These are phyloP conservation scores for Odontamblyopus rebecca DNA, from an alignment of 2,797 vertebrate genomes.

Conservation along the genomic window DNA sequence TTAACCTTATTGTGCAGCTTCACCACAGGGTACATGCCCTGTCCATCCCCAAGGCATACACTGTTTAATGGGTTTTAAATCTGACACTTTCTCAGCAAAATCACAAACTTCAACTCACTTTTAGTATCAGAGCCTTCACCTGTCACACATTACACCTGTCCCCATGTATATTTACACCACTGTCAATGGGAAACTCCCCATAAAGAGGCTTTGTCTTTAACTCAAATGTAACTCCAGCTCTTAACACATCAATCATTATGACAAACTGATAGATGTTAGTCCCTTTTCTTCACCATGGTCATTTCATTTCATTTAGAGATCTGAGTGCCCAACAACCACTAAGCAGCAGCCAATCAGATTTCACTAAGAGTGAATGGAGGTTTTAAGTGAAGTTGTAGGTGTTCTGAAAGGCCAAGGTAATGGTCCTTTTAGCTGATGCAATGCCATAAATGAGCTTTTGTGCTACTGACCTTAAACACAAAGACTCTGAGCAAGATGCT, in stretches of 20 bases:
- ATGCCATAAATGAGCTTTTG: neutral
- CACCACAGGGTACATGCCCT: slow-evolving; percentile 1
- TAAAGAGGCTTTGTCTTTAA: neutral
- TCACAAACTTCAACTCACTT: neutral
- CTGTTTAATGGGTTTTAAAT: neutral
- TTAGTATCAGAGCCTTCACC: neutral
- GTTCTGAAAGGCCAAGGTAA: slow-evolving; percentile 1
- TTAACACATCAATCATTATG: neutral
- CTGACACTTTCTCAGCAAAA: neutral
- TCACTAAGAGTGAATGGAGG: neutral
- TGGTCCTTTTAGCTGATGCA: neutral
- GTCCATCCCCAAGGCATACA: neutral
- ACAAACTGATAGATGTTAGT: neutral
- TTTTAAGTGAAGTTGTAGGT: neutral
- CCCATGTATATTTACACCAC: neutral
- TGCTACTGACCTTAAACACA: neutral
- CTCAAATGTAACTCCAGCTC: neutral
- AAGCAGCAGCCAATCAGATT: neutral
- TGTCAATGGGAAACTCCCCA: neutral
- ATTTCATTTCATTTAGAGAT: neutral
- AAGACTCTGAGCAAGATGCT: neutral
- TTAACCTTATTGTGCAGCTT: slow-evolving; percentile 16
- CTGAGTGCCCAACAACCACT: neutral
- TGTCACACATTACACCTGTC: neutral
- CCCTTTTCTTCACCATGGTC: neutral